Conservation (phyloP, 2,797 vertebrate species). For the Dicrostonyx torquatus region DNA sequence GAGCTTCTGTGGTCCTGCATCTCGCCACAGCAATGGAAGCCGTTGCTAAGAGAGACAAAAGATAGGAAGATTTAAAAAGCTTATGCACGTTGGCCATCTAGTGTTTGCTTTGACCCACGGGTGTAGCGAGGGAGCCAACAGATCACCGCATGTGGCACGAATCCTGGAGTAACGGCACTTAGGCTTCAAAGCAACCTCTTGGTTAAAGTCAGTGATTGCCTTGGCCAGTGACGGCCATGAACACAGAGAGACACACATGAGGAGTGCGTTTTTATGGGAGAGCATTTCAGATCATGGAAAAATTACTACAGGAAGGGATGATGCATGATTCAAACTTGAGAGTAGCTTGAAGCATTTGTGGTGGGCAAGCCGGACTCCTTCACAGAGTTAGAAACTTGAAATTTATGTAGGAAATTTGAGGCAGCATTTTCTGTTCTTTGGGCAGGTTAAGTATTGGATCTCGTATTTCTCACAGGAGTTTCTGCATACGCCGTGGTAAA, state of each 20-base stretch:
- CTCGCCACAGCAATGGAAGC: not conserved
- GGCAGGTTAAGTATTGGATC: conserved; percentile 34
- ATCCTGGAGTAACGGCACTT: too few relatives aligned
- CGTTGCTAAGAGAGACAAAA: not conserved
- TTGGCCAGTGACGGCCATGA: not conserved
- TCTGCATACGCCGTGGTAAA: conserved; percentile 57
- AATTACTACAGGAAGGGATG: not conserved
- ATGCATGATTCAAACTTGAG: not conserved
- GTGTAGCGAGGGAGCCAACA: too few relatives aligned
- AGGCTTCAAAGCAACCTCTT: too few relatives aligned
- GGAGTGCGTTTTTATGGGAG: conserved; percentile 43
- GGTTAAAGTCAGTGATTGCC: not conserved
- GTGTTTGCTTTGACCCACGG: not conserved
- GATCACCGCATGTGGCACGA: too few relatives aligned
- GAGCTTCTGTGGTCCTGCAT: not conserved
- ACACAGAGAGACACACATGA: conserved; percentile 49
- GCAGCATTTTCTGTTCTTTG: conserved; percentile 37
- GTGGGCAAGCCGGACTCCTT: not conserved
- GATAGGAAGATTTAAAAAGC: not conserved
- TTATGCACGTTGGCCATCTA: not conserved
- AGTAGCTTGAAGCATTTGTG: not conserved
- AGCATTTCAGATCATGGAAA: not conserved
- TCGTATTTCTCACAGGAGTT: conserved; percentile 30
- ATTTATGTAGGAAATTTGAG: not conserved
- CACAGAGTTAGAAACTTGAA: not conserved